phyloP scores from a whole-genome alignment of 2,888 invertebrate genomes.

The Aspidiotus destructor region DNA sequence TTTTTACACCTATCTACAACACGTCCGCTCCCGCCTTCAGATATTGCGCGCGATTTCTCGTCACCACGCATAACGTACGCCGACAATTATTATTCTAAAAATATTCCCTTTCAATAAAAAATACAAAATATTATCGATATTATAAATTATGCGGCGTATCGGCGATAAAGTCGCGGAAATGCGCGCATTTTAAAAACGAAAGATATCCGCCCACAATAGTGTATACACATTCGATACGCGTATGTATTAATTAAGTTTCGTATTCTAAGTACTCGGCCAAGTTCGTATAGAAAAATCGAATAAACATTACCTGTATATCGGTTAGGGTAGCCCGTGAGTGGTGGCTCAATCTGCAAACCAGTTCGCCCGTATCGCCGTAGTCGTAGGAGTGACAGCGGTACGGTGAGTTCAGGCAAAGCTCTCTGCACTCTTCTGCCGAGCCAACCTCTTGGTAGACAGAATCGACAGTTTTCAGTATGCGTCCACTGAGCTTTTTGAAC shows the following conservation, averaged over 20 bases:
- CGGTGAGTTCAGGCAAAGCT: constrained; percentile 77
- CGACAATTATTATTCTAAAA: not conserved
- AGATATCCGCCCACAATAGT: not conserved
- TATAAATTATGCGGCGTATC: constrained; percentile 1
- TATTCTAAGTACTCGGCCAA: not conserved
- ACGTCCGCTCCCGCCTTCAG: too few species aligned
- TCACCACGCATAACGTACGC: not conserved
- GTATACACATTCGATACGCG: too few species aligned
- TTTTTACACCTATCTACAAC: too few species aligned
- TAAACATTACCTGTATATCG: constrained; percentile 62
- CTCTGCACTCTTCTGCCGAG: constrained; percentile 79
- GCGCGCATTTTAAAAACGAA: not conserved
- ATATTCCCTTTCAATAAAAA: not conserved
- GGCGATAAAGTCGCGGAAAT: not conserved
- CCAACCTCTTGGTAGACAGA: constrained; percentile 84
- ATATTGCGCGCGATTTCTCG: not conserved
- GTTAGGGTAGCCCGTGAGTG: constrained; percentile 80
- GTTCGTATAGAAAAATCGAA: not conserved
- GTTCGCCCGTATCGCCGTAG: constrained; percentile 85
- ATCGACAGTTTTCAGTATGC: constrained; percentile 86
- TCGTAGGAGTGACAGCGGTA: constrained; percentile 90
- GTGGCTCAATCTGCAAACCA: constrained; percentile 85
- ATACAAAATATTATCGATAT: not conserved
- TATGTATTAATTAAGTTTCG: too few species aligned
- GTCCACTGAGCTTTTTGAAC: constrained; percentile 78